These are phyloP conservation scores for Cyprinodon variegatus DNA, from an alignment of 2,113 vertebrate species.

Conservation along the genomic window DNA sequence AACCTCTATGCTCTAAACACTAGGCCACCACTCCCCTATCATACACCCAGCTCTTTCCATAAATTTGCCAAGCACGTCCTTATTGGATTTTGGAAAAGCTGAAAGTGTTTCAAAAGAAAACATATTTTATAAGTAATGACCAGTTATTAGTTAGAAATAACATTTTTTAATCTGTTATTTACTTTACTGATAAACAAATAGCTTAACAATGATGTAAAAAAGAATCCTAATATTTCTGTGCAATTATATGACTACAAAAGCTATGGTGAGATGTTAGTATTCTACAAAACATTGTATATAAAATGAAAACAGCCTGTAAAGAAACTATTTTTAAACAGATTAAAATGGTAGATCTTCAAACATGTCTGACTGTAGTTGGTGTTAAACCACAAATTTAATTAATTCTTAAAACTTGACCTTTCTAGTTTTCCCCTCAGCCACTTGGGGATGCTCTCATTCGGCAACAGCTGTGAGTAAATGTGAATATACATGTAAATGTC, in stretches of 20 bases:
- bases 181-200: not conserved
- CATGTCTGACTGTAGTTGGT: not conserved
- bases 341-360: not conserved
- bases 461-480: conserved; percentile 73
- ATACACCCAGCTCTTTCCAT: no score
- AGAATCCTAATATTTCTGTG: not conserved
- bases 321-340: not conserved
- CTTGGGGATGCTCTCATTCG: conserved; percentile 54
- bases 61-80: no score
- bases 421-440: conserved; percentile 26
- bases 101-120: not conserved
- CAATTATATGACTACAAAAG: not conserved
- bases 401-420: conserved; percentile 62
- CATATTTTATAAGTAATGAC: not conserved
- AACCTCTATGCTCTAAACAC: no score
- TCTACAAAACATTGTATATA: not conserved
- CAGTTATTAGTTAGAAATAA: not conserved
- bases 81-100: no score
- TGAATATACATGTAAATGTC: conserved; percentile 78
- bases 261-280: not conserved
- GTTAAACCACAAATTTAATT: conserved; percentile 46
- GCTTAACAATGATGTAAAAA: not conserved
- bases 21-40: no score
- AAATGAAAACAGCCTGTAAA: not conserved
- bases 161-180: not conserved